phyloP scores from a whole-genome alignment of 2,888 invertebrate species.

The Penaeus monodon region DNA sequence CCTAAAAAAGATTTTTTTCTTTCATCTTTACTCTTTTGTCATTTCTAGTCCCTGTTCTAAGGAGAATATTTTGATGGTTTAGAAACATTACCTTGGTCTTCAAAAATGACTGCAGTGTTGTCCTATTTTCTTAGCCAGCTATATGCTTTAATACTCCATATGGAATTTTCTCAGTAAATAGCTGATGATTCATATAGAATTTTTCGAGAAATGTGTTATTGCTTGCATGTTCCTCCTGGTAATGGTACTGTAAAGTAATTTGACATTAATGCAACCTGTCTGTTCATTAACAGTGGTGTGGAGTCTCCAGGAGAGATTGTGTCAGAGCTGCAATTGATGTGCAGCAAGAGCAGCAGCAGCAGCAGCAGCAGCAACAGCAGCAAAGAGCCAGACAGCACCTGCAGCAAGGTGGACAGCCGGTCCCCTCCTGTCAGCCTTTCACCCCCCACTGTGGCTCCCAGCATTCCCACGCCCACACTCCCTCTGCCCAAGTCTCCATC shows the following conservation, averaged over 20 bases:
- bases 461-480: constrained; percentile 24
- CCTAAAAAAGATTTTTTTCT: no score
- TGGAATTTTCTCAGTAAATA: no score
- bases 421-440: constrained; percentile 22
- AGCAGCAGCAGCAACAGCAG: not conserved
- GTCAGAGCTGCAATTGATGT: constrained; percentile 70
- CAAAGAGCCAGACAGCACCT: not conserved
- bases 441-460: constrained; percentile 32
- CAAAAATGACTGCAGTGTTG: no score
- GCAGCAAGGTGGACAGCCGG: constrained; percentile 30
- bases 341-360: constrained; percentile 40
- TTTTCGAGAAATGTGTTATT: no score
- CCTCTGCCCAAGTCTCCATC: constrained; percentile 24
- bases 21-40: no score
- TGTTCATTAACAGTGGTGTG: constrained; percentile 77
- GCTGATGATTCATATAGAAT: no score
- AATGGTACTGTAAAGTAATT: not conserved
- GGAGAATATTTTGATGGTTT: no score
- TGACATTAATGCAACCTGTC: constrained; percentile 65
- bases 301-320: constrained; percentile 84
- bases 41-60: no score
- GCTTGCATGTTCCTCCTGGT: not conserved
- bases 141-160: no score
- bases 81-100: no score
- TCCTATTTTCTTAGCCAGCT: constrained; percentile 38